Percentiles rank a stretch among this genome's conserved stretches.
Conservation (phyloP, 2,113 vertebrate species). For the Sceloporus tristichus region DNA sequence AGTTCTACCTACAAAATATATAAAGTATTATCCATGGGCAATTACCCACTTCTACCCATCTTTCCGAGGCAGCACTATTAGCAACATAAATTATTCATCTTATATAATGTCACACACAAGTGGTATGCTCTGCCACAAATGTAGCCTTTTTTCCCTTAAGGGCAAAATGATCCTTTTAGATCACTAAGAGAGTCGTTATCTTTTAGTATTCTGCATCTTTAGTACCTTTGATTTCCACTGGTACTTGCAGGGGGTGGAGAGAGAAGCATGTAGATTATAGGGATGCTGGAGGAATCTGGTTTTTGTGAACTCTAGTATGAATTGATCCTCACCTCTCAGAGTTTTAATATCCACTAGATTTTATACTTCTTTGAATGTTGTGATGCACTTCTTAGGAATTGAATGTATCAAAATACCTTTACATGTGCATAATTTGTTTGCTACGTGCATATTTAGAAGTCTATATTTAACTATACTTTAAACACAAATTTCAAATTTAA, state of each 20-base stretch:
- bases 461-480: background rate
- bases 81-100: slow-evolving; percentile 77
- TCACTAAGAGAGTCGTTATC: slow-evolving; percentile 7
- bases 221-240: slow-evolving; percentile 23
- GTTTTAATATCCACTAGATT: background rate
- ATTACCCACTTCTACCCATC: slow-evolving; percentile 73
- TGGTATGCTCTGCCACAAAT: slow-evolving; percentile 65
- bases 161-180: slow-evolving; percentile 50
- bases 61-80: slow-evolving; percentile 72
- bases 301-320: background rate
- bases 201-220: slow-evolving; percentile 30
- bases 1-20: slow-evolving; percentile 77
- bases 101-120: slow-evolving; percentile 69
- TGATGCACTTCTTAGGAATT: background rate
- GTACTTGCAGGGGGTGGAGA: slow-evolving; percentile 15
- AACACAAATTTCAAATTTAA: background rate
- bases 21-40: slow-evolving; percentile 77
- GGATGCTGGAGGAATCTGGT: background rate
- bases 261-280: background rate
- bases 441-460: background rate
- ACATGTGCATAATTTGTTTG: background rate
- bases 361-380: background rate
- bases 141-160: slow-evolving; percentile 41
- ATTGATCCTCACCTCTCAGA: background rate
- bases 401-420: background rate